phyloP scores from a whole-genome alignment of 2,113 vertebrate species.

The Oenanthe oenanthe region DNA sequence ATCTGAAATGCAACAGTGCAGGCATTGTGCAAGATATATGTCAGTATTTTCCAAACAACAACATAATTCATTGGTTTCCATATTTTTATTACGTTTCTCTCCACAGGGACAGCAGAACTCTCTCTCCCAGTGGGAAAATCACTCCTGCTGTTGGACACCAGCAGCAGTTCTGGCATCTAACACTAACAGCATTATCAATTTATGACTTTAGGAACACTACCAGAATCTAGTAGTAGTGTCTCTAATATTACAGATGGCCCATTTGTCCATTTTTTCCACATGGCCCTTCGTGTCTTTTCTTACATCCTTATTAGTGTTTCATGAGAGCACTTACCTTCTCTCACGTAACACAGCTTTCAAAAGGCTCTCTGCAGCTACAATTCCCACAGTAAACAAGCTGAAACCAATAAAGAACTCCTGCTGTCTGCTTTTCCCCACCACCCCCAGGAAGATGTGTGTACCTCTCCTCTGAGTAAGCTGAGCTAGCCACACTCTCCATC shows the following conservation, averaged over 20 bases:
- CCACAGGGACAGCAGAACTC: slow-evolving; percentile 48
- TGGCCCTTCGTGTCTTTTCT: neutral
- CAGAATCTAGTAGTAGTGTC: slow-evolving; percentile 16
- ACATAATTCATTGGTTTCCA: slow-evolving; percentile 47
- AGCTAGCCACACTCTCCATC: neutral
- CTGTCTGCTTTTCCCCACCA: neutral
- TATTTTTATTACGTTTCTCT: slow-evolving; percentile 55
- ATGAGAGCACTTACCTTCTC: neutral
- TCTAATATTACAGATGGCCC: slow-evolving; percentile 34
- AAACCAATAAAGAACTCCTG: neutral
- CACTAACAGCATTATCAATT: slow-evolving; percentile 61
- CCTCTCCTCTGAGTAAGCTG: neutral
- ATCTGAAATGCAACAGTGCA: slow-evolving; percentile 13
- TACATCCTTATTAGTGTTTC: slow-evolving; percentile 22
- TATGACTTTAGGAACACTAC: slow-evolving; percentile 48
- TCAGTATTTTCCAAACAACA: slow-evolving; percentile 36
- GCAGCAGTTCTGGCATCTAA: slow-evolving; percentile 45
- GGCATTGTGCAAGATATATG: neutral
- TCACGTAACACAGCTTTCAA: neutral
- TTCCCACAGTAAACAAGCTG: neutral
- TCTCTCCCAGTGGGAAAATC: slow-evolving; percentile 54
- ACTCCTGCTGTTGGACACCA: slow-evolving; percentile 38
- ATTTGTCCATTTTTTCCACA: slow-evolving; percentile 16
- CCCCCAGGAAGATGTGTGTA: rapidly evolving
- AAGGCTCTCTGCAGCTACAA: neutral